Conservation (phyloP, 1,140 invertebrate species). For the Drosophila bocqueti region DNA sequence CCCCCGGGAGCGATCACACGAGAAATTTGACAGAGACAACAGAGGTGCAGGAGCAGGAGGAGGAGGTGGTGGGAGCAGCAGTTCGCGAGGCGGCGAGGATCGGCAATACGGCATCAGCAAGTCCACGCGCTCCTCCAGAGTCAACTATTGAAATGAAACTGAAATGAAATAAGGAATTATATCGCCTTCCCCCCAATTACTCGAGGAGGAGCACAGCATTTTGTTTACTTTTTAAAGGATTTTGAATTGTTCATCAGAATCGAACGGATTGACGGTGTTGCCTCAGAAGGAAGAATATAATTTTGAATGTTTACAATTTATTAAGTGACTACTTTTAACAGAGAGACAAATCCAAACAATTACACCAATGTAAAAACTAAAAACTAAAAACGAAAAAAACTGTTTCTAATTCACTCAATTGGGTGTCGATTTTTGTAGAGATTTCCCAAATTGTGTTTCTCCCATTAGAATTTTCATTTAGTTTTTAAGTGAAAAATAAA, state of each 20-base stretch:
- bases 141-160: conserved; percentile 62
- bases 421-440: neutral
- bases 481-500: conserved; percentile 18
- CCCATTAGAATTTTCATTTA: neutral
- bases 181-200: conserved; percentile 8
- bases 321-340: conserved; percentile 49
- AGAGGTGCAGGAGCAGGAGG: conserved; percentile 29
- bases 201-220: conserved; percentile 54
- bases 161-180: neutral
- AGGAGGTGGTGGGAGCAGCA: conserved; percentile 27
- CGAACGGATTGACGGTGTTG: conserved; percentile 19
- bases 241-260: conserved; percentile 18
- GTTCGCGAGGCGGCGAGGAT: conserved; percentile 69
- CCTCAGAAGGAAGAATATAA: conserved; percentile 25
- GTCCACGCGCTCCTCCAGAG: conserved; percentile 73
- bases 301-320: conserved; percentile 66
- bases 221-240: conserved; percentile 51
- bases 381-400: conserved; percentile 3
- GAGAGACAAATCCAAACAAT: conserved; percentile 39
- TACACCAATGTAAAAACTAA: conserved; percentile 26
- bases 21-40: conserved; percentile 80
- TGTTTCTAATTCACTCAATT: conserved; percentile 1
- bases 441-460: neutral
- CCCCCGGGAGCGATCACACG: conserved; percentile 80
- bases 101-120: conserved; percentile 73